Evolutionary conservation across 2,113 vertebrate genomes (phyloP), one percentile per base, ranked within the genome.

Genomic region (Octodon degus): DNA sequence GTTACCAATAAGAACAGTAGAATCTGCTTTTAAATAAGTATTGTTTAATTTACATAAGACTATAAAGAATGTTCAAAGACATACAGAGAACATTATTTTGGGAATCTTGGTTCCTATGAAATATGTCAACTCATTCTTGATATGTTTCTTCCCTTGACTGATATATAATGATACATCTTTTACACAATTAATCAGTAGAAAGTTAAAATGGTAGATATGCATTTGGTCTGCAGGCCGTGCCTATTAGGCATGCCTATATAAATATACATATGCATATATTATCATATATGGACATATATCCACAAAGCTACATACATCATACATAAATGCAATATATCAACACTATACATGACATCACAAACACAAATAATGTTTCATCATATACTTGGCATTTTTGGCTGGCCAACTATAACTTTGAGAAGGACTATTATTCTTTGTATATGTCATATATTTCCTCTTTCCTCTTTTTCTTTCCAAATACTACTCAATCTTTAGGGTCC

Each of bases 11-110:
- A 82, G 68, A 89, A 91, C 17, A 92, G 22, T 43, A 19, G 43
- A 40, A 30, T 65, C 43, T 88, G 84, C 40, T 94, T 93, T 43
- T 22, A 87, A 13, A 4, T 11, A 81, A 93, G 55, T 85, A 7
- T 27, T 62, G 9, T 62, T 74, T 74, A 32, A 7, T 79, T 63
- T 90, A 58, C 47, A 79, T 4, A 88, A 37, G 19, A 80, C 65
- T 91, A 87, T 43, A n/a, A 94, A 90, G 91, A 92, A 25, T 27
- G 17, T 58, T 83, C 47, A 43, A n/a, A 94, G 32, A 55, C 37
- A 77, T 32, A n/a, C 16, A 79, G 11, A 72, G 22, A 91, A 74
- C 14, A 53, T 65, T 85, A 27, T 74, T 92, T 84, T 43, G 63
- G 32, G 37, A 47, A 91, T 88, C 58, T 53, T 50, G 53, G 58